Evolutionary conservation across 2,797 vertebrate species (phyloP).

Genomic region (Percopsis omiscomaycus): DNA sequence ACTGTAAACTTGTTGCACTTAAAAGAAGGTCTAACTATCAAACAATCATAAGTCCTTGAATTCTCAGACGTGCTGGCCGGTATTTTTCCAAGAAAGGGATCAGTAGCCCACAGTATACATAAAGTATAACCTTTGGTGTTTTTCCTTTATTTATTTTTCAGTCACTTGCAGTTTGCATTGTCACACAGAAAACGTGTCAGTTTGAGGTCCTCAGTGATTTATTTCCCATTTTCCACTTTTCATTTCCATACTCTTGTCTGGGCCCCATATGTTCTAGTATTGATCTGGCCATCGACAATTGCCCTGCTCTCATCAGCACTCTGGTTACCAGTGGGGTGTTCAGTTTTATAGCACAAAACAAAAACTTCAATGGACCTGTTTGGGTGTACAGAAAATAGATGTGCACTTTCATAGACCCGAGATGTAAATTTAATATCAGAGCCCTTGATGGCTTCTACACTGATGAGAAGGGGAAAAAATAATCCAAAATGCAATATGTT

Average conservation of each 20-base stretch:
- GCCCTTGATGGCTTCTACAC: neutral
- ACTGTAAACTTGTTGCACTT: too few species aligned
- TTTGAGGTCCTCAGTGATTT: slow-evolving; percentile 29
- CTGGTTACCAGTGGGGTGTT: slow-evolving; percentile 24
- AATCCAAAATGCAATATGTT: neutral
- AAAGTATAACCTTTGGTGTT: neutral
- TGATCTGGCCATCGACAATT: slow-evolving; percentile 56
- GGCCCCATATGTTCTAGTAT: slow-evolving; percentile 55
- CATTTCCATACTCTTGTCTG: slow-evolving; percentile 41
- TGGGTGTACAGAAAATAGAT: slow-evolving; percentile 19
- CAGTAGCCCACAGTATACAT: too few species aligned
- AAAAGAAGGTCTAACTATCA: too few species aligned
- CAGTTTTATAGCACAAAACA: slow-evolving; percentile 25
- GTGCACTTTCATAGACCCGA: slow-evolving; percentile 1
- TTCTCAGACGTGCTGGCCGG: too few species aligned
- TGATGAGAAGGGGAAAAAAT: slow-evolving; percentile 3
- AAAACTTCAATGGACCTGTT: slow-evolving; percentile 11
- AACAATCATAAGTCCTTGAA: too few species aligned
- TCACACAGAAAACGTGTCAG: slow-evolving; percentile 11
- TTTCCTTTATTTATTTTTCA: slow-evolving; percentile 3
- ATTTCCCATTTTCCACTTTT: slow-evolving; percentile 51
- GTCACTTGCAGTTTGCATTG: slow-evolving; percentile 10
- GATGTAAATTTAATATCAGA: neutral
- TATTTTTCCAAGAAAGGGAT: too few species aligned
- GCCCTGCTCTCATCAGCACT: slow-evolving; percentile 35